Evolutionary conservation across 2,113 vertebrate genomes (phyloP).

Genomic region (Alexandromys fortis): DNA sequence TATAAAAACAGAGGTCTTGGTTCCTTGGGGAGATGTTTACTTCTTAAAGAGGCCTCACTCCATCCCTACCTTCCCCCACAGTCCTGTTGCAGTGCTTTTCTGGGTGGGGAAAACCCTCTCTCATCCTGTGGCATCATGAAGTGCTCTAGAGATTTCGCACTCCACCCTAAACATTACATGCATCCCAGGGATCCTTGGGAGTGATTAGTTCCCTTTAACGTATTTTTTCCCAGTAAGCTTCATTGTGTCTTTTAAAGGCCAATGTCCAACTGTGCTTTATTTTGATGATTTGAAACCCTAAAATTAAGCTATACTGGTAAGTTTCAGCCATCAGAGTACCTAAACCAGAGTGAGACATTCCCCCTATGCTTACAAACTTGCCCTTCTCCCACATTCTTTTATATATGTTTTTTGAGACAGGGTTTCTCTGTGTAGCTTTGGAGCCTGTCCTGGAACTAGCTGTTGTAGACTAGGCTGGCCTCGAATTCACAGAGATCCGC

Average conservation of each 20-base stretch:
- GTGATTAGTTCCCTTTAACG: neutral
- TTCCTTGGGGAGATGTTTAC: neutral
- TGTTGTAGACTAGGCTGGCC: no score
- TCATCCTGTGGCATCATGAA: neutral
- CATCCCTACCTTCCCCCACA: neutral
- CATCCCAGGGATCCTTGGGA: neutral
- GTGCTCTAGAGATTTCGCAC: neutral
- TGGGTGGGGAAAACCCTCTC: neutral
- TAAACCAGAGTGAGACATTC: neutral
- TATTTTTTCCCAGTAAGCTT: neutral
- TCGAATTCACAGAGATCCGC: no score
- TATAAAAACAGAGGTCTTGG: neutral
- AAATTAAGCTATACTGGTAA: neutral
- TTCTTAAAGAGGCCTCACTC: neutral
- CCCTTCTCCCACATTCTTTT: neutral
- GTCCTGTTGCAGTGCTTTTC: neutral
- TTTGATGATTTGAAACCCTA: neutral
- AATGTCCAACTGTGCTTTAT: neutral
- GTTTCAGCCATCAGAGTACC: neutral
- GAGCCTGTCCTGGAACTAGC: no score
- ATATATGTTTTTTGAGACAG: no score
- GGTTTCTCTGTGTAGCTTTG: no score
- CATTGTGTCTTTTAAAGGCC: neutral
- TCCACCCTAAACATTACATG: neutral
- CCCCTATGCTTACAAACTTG: neutral